Conservation (phyloP, 2,797 vertebrate genomes). For the Pogonophryne albipinna region DNA sequence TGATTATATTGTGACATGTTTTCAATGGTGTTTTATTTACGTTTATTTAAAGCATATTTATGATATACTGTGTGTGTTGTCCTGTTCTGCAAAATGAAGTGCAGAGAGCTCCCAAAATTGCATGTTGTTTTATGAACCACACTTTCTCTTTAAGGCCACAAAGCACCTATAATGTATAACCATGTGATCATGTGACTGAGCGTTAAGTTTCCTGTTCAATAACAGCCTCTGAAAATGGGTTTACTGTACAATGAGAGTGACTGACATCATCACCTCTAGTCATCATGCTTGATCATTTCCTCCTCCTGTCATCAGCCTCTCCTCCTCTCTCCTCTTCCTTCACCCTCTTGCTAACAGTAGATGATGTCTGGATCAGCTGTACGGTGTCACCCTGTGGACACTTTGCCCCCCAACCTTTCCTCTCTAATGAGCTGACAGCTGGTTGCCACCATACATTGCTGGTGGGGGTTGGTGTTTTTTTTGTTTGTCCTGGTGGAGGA, state of each 20-base stretch:
- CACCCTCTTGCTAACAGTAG: not conserved
- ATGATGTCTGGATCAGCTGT: not conserved
- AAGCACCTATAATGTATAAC: no score
- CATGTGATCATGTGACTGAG: not conserved
- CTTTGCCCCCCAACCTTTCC: slow-evolving; percentile 16
- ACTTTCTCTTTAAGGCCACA: not conserved
- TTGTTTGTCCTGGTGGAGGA: slow-evolving; percentile 24
- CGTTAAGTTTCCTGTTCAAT: not conserved
- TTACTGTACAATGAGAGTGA: slow-evolving; percentile 39
- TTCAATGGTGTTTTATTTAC: no score
- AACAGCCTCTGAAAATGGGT: not conserved
- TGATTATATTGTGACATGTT: no score
- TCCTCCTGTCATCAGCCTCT: slow-evolving; percentile 35
- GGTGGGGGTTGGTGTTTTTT: slow-evolving; percentile 17
- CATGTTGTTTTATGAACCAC: not conserved
- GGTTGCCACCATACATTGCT: slow-evolving; percentile 28
- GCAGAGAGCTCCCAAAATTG: no score
- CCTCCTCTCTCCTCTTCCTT: slow-evolving; percentile 4
- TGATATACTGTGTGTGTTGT: no score
- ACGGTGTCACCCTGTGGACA: slow-evolving; percentile 15
- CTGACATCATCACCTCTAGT: slow-evolving; percentile 33
- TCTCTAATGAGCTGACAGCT: slow-evolving; percentile 53
- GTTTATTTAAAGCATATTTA: no score
- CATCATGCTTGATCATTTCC: slow-evolving; percentile 52
- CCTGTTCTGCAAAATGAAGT: not conserved